Conservation (phyloP, 2,888 invertebrate genomes). For the Blastobasis adustella region DNA sequence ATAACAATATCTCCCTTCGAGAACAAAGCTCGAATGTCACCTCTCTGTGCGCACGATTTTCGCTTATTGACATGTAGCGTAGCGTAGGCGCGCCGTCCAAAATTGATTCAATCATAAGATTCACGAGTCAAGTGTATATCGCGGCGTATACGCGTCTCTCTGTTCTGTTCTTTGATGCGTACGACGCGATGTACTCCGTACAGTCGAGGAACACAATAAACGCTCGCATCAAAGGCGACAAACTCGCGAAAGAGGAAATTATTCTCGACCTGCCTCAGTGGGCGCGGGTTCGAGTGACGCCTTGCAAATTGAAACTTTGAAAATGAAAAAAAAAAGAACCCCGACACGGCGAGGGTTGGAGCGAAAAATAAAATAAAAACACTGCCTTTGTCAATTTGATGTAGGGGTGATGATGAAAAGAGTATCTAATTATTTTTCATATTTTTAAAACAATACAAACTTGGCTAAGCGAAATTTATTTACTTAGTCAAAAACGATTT, state of each 20-base stretch:
- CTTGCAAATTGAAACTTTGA: background rate
- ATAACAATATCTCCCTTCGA: too few relatives aligned
- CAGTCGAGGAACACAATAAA: conserved; percentile 41
- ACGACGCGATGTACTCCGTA: conserved; percentile 24
- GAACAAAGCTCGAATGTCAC: too few relatives aligned
- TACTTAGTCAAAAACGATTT: too few relatives aligned
- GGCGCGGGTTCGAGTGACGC: background rate
- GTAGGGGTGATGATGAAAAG: too few relatives aligned
- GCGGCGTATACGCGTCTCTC: conserved; percentile 15
- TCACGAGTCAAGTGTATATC: background rate
- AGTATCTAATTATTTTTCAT: too few relatives aligned
- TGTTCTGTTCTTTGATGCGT: conserved; percentile 48
- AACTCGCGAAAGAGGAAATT: conserved; percentile 26
- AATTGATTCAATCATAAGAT: background rate
- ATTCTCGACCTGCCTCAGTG: conserved; percentile 19
- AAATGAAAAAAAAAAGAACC: background rate
- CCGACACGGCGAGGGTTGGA: too few relatives aligned
- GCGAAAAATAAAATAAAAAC: too few relatives aligned
- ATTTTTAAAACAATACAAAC: too few relatives aligned
- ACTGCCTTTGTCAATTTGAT: too few relatives aligned
- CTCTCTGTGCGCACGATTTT: too few relatives aligned
- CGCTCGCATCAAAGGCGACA: conserved; percentile 34
- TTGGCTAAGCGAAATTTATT: too few relatives aligned
- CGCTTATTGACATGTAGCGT: too few relatives aligned
- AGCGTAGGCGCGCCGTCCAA: background rate